Base-by-base conservation (phyloP, 2,797 vertebrate genomes). In the Muscicapa striata region DNA sequence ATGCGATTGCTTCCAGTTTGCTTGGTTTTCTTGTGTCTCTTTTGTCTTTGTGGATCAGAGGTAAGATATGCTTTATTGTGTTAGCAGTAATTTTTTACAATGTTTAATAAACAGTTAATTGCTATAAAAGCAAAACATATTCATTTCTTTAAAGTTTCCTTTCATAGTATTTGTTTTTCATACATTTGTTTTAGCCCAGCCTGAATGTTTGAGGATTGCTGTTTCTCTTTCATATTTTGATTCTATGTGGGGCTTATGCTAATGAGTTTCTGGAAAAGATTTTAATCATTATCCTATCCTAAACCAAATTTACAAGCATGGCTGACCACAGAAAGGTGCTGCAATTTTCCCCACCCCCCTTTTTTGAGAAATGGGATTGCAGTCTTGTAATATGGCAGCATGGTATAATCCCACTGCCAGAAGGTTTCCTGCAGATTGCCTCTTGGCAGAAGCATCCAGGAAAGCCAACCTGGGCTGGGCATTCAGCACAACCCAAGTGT, bases 51-150 rank as follows among this genome's bases (percentile, higher is more conserved):
- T 84, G 77, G 88, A 96, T 95, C 58, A 73, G 17, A 91, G 97
- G 97, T 98, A 98, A 97, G 96, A 90, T 48, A 87, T 3, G 17
- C 45, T 88, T 95, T 85, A 41, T 89, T 84, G 36, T 48, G n/a
- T 24, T 75, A 55, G 18, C 18, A 27, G 30, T 29, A 66, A 15
- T 38, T n/a, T 67, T 23, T 26, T 15, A 36, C 40, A 66, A 64
- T 4, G 17, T 29, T 38, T 73, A 15, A 73, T 76, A 75, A 83
- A 24, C 36, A 36, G 24, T 45, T 89, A 77, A 24, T 79, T 78
- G 34, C 43, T 78, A 23, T 5, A 77, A 83, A 86, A 79, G 22
- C 32, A 88, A 89, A 87, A 41, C 6, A 5, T 29, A 40, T 11
- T 88, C 3, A 4, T 40, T 38, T 45, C 26, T 68, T 32, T 38